Evolutionary conservation across 2,113 vertebrate genomes (phyloP).

Genomic region (Pteronura brasiliensis): DNA sequence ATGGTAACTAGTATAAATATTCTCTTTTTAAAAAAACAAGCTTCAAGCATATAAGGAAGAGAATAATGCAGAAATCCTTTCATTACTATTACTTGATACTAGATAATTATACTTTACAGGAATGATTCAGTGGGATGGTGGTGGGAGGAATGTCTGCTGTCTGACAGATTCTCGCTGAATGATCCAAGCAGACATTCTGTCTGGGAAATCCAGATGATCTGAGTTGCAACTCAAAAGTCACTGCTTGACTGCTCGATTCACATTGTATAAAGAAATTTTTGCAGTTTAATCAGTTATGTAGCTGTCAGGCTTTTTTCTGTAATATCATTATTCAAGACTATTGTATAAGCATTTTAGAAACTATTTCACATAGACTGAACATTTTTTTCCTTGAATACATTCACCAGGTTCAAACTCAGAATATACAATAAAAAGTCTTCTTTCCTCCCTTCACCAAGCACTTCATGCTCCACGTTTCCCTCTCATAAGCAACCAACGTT

Average conservation of each 20-base stretch:
- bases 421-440: background rate
- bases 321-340: background rate
- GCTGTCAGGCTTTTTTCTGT: background rate
- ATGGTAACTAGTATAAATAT: constrained; percentile 27
- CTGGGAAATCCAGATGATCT: background rate
- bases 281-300: background rate
- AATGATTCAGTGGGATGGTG: constrained; percentile 32
- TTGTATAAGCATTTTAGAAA: background rate
- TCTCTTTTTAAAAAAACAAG: background rate
- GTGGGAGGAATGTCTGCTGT: constrained; percentile 31
- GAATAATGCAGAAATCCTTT: constrained; percentile 40
- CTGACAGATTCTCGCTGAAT: constrained; percentile 3
- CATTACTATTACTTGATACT: constrained; percentile 4
- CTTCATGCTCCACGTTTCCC: background rate
- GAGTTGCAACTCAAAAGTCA: background rate
- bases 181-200: background rate
- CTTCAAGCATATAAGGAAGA: background rate
- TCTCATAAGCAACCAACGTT: background rate
- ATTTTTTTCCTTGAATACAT: background rate
- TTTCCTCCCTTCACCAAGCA: background rate
- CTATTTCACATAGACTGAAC: background rate
- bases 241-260: background rate
- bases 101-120: constrained; percentile 39
- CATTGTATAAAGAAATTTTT: background rate
- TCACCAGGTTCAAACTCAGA: background rate